Conservation (phyloP, 1,140 invertebrate species). For the Thaumetopoea pityocampa region DNA sequence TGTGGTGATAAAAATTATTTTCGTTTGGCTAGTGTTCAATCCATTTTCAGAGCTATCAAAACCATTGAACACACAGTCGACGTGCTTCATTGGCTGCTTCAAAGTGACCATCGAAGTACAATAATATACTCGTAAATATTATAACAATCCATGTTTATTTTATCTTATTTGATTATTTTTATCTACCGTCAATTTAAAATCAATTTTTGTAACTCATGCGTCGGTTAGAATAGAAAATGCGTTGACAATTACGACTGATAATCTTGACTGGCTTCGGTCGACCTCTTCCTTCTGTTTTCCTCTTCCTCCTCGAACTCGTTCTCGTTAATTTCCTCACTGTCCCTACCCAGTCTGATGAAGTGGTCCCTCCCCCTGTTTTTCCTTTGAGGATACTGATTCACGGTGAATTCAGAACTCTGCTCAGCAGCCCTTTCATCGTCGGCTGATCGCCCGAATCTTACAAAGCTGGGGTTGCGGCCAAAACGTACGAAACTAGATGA, state of each 20-base stretch:
- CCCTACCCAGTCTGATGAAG: slow-evolving; percentile 60
- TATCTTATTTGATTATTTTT: too few relatives aligned
- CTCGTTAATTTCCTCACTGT: slow-evolving; percentile 53
- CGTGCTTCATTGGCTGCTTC: too few relatives aligned
- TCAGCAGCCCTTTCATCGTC: slow-evolving; percentile 43
- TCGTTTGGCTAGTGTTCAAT: too few relatives aligned
- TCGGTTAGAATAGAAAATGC: slow-evolving; percentile 5
- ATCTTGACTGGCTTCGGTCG: slow-evolving; percentile 42
- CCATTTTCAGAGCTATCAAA: too few relatives aligned
- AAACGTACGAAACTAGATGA: slow-evolving; percentile 52
- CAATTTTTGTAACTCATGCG: too few relatives aligned
- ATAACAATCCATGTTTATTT: too few relatives aligned
- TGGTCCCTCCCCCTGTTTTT: slow-evolving; percentile 57
- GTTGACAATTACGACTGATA: slow-evolving; percentile 44
- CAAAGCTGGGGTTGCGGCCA: slow-evolving; percentile 57
- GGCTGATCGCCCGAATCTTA: slow-evolving; percentile 49
- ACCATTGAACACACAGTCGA: too few relatives aligned
- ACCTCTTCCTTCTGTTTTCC: slow-evolving; percentile 49
- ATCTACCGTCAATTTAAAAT: too few relatives aligned
- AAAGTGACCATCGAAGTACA: too few relatives aligned
- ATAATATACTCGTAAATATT: too few relatives aligned
- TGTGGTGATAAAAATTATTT: too few relatives aligned
- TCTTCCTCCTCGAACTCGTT: slow-evolving; percentile 38
- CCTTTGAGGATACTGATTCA: slow-evolving; percentile 53
- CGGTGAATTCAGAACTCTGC: slow-evolving; percentile 39